Percentiles rank a stretch among this genome's conserved stretches.
Evolutionary conservation across 2,113 vertebrate genomes (phyloP).

Genomic region (Candoia aspera): DNA sequence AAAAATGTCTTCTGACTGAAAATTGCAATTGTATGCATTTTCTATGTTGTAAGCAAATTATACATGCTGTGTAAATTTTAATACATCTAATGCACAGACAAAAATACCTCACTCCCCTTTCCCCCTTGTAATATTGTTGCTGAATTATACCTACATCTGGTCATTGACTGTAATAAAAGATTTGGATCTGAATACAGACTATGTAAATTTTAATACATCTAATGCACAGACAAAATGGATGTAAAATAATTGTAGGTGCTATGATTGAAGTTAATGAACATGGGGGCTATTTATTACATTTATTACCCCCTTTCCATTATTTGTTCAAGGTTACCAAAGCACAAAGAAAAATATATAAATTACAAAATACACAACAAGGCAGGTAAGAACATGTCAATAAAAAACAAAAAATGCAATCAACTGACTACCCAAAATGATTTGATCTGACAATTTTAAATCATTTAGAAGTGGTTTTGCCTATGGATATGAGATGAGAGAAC

Average conservation of each 20-base stretch:
- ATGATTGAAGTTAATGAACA: not conserved
- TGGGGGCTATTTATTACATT: not conserved
- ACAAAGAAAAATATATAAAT: not conserved
- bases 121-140: not conserved
- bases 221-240: not conserved
- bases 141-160: not conserved
- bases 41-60: not conserved
- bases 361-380: not conserved
- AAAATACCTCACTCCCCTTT: not conserved
- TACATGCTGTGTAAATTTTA: not conserved
- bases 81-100: not conserved
- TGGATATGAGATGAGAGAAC: not conserved
- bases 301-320: not conserved
- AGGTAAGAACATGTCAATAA: not conserved
- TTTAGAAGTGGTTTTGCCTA: not conserved
- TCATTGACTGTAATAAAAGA: not conserved
- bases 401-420: not conserved
- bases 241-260: not conserved
- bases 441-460: too few species aligned
- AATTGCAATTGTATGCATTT: not conserved
- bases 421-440: not conserved
- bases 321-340: not conserved
- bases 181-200: not conserved
- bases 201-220: not conserved
- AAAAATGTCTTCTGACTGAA: not conserved